Base-by-base conservation (phyloP, 2,113 vertebrate genomes). In the Tor tambroides region DNA sequence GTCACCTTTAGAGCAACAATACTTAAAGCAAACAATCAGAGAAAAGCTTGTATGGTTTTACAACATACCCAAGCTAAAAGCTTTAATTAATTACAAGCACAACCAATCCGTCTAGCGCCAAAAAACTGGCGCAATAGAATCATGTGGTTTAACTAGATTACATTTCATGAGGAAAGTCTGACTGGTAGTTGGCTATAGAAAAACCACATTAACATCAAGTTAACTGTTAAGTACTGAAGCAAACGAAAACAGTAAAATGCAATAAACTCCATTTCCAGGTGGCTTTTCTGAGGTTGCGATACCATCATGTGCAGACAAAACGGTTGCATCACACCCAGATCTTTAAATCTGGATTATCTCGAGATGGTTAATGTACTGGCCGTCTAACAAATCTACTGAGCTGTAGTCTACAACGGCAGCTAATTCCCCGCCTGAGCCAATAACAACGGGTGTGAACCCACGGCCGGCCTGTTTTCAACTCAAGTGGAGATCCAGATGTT, bases 351-450 rank as follows among this genome's bases (percentile, higher is more conserved):
- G 30, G 30, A 79, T 83, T 79, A 84, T 86, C 80, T 63, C 41
- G 54, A 46, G 26, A 65, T 26, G 80, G 11, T 75, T 81, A 69
- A 87, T 61, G 77, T 46, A 75, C 77, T 89, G 69, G 6, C 71
- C 56, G 51, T 72, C 84, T 81, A 78, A 69, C 82, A 87, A 89
- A 87, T 84, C 85, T 77, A 69, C 43, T 76, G 69, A 79, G 69
- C 82, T 79, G 71, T 41, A 83, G 35, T 81, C 79, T 35, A 82
- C 84, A 85, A 81, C 21, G 77, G 49, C 41, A 63, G 51, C 76
- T 88, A 72, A 86, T 90, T 85, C 80, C 76, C 32, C 43, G 43
- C 67, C 87, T 80, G 54, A 90, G 72, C 51, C 43, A 87, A 81
- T 79, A 71, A 71, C 26, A 56, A 67, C 12, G 69, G 4, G 81